Percentiles rank a stretch among this genome's conserved stretches.
phyloP scores from a whole-genome alignment of 2,113 vertebrate species.

The Aegypius monachus region DNA sequence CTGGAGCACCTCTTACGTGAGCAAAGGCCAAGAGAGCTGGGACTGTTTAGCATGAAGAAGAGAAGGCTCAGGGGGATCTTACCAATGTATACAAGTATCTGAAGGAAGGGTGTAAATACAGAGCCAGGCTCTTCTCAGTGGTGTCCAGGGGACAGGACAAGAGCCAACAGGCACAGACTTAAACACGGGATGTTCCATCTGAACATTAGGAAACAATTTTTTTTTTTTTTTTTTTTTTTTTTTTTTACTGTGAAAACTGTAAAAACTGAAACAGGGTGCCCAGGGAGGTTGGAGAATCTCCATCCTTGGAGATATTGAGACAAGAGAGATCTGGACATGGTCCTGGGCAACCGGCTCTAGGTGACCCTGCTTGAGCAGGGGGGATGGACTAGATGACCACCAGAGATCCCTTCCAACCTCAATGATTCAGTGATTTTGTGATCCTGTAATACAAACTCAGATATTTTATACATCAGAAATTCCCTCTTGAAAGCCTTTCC shows the following conservation, averaged over 20 bases:
- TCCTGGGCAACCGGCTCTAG: not conserved
- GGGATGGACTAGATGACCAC: not conserved
- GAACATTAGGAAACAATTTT: not conserved
- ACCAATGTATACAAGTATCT: not conserved
- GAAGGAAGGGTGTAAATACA: not conserved
- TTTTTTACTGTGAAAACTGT: not conserved
- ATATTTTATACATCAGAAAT: not conserved
- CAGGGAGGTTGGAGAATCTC: not conserved
- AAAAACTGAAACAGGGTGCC: not conserved
- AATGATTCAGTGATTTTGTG: constrained; percentile 28
- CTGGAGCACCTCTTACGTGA: not conserved
- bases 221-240: not conserved
- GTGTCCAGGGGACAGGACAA: not conserved
- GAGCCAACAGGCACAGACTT: not conserved
- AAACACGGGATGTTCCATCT: not conserved
- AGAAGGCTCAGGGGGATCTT: not conserved
- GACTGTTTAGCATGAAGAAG: not conserved
- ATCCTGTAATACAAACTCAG: constrained; percentile 55
- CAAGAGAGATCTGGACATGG: constrained; percentile 10
- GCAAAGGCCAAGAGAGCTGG: not conserved
- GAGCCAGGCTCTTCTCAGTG: not conserved
- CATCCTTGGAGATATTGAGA: constrained; percentile 4
- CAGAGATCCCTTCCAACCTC: constrained; percentile 33
- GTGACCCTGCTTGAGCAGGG: not conserved
- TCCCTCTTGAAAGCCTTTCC: not conserved